Conservation (phyloP, 2,113 vertebrate genomes). For the Percina caprodes region DNA sequence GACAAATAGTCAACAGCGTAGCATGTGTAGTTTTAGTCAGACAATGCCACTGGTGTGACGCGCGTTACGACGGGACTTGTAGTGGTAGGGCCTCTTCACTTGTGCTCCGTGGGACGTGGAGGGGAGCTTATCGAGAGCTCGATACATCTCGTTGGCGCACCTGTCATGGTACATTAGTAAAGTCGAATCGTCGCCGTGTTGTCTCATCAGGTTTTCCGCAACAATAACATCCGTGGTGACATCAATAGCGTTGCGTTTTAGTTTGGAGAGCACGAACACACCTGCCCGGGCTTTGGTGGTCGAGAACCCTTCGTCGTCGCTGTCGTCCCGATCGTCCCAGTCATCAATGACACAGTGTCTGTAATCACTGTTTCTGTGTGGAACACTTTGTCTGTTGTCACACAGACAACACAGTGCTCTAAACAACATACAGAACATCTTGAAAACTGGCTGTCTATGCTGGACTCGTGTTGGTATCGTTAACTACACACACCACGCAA, state of each 20-base stretch:
- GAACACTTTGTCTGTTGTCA: not conserved
- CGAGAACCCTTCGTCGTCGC: too few species aligned
- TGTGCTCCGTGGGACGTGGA: not conserved
- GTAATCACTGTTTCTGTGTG: not conserved
- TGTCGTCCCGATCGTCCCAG: too few species aligned
- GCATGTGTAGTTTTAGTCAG: not conserved
- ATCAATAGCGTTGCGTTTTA: not conserved
- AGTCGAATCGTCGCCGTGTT: not conserved
- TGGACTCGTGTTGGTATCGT: too few species aligned
- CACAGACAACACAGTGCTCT: conserved; percentile 6
- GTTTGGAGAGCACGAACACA: not conserved
- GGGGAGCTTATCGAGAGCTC: not conserved
- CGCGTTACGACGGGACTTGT: not conserved
- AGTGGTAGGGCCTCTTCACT: not conserved
- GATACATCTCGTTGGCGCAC: not conserved
- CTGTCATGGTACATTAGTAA: conserved; percentile 5
- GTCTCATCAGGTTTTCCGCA: not conserved
- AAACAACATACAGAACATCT: not conserved
- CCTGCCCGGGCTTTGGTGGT: not conserved
- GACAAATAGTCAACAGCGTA: too few species aligned
- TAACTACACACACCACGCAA: too few species aligned
- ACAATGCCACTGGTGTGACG: not conserved
- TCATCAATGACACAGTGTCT: not conserved
- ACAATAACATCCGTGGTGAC: not conserved
- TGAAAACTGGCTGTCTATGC: fast-evolving